Base-by-base conservation (phyloP, 2,797 vertebrate genomes). In the Meriones psammophilus region DNA sequence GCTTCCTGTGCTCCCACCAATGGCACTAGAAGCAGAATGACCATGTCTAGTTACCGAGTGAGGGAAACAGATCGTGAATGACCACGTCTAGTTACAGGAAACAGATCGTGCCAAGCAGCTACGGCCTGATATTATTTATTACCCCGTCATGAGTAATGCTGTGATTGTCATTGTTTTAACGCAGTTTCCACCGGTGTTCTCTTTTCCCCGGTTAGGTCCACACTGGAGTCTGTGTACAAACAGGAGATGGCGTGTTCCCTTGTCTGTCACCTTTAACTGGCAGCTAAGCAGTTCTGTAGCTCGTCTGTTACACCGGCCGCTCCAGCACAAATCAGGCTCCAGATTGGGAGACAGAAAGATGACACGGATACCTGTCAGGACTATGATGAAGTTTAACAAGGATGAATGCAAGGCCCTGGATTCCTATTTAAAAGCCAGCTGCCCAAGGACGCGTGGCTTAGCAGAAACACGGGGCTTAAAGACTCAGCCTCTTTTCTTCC, bases 391-490 rank as follows among this genome's bases (percentile, higher is more conserved):
- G n/a, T 93, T 88, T 85, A 94, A 96, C 89, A 96, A 95, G 77
- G 88, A 96, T 92, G 73, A 92, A 96, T 90, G 88, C 68, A 88
- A 97, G 92, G 71, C 87, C 88, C 84, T 90, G 85, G 54, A 86
- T 96, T 62, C 81, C 28, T 95, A 90, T 94, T 88, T 83, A 74
- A 94, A 86, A 88, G 2, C 56, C 60, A 92, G 62, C 42, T 92
- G 26, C 85, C 78, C 94, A 96, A 92, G 92, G 94, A 36, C 88
- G 1, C 18, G 20, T 83, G 71, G 62, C 85, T 96, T 78, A 88
- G 77, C 28, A 85, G 73, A 96, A 95, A 88, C 15, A 88, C 13
- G 79, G 0, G 1, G 71, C 89, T 78, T 33, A 88, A 85, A 88
- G 62, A 64, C 60, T 64, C 56, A 39, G 24, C 3, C 18, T 15